Evolutionary conservation across 2,113 vertebrate species (phyloP).

Genomic region (Oncorhynchus nerka): DNA sequence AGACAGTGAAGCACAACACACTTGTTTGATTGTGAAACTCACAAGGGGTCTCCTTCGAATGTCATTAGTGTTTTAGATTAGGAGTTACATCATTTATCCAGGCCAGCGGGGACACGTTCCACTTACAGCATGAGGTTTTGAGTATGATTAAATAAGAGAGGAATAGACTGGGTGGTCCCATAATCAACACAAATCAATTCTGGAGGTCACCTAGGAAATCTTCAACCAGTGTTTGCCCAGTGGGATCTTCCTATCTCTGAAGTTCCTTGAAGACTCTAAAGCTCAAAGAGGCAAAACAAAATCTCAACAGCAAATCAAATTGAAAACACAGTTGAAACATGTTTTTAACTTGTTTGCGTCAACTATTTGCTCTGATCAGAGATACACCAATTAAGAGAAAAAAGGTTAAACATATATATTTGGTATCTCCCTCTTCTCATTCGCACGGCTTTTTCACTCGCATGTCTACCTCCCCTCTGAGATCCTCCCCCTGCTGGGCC

Average conservation of each 20-base stretch:
- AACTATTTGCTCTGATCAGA: too few species aligned
- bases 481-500: not conserved
- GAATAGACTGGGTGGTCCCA: not conserved
- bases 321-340: not conserved
- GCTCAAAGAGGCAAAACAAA: too few species aligned
- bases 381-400: not conserved
- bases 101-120: not conserved
- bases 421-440: not conserved
- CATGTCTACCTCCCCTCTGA: not conserved
- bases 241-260: too few species aligned
- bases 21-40: not conserved
- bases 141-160: not conserved
- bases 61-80: not conserved
- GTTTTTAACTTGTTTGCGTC: not conserved
- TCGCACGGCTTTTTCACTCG: not conserved
- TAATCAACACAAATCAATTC: not conserved
- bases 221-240: not conserved
- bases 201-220: not conserved
- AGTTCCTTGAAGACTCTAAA: too few species aligned
- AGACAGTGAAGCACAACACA: not conserved
- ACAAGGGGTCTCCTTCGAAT: not conserved
- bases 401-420: not conserved
- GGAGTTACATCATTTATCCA: not conserved
- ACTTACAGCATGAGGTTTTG: not conserved
- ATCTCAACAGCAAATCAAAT: too few species aligned